Evolutionary conservation across 2,888 invertebrate species (phyloP), one percentile per base, ranked within the genome.

Genomic region (Caenorhabditis sulstoni): DNA sequence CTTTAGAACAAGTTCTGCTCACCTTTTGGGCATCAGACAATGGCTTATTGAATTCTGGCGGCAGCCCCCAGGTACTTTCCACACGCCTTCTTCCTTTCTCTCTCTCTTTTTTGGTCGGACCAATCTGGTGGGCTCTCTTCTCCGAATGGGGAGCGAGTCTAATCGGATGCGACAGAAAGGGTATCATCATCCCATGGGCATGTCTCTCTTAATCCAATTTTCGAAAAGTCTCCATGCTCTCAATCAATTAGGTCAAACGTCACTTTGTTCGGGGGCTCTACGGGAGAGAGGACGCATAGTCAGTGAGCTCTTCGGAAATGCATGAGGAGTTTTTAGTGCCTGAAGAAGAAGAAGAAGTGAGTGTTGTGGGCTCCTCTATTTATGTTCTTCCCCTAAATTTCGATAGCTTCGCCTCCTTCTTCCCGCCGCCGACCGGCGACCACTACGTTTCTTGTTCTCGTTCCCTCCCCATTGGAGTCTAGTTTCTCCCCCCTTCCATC

Each of bases 171-270:
- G 57, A 57, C 68, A 47, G 45, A 52, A 52, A 65, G 65, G 20
- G 53, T 65, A 65, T 66, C 59, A 59, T 59, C 59, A 37, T n/a
- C n/a, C n/a, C n/a, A n/a, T 12, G 35, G 44, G 55, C 44, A 16
- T 39, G 67, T 45, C 20, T 53, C 53, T 70, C 61, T 29, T 70
- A 70, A 70, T 70, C 53, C 59, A 53, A 70, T 70, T 61, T 29
- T 61, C 45, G 39, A 70, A 67, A 70, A 61, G 70, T 53, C 61
- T 61, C 61, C 44, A 39, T 53, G 70, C 70, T 70, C 70, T 70
- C 58, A 70, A 70, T 70, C 70, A 70, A 70, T 70, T 70, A 70
- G 70, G 52, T 59, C 68, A 68, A 62, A 68, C 68, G 67, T 67
- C 67, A 67, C 57, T 67, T 67, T 58, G 47, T 18, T 67, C 47